A percentile compares a stretch with the other conserved stretches of the same genome.
These are phyloP conservation scores for Phyllostomus discolor DNA, from an alignment of 2,113 vertebrate species.

Conservation along the genomic window DNA sequence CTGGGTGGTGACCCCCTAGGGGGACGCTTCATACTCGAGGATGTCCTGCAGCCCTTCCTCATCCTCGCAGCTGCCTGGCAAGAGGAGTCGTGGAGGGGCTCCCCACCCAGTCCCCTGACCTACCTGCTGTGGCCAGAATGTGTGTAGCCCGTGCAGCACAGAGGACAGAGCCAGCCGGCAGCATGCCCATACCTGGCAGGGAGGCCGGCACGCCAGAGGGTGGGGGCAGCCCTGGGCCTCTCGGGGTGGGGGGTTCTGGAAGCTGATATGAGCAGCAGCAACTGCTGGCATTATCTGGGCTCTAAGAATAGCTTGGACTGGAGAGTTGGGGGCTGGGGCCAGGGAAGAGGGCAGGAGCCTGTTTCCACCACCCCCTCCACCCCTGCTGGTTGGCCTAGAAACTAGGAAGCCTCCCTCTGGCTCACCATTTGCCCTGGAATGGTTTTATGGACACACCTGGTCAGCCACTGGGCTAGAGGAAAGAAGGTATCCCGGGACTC, in stretches of 20 bases:
- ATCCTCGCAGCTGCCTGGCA: not conserved
- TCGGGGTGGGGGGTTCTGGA: constrained; percentile 42
- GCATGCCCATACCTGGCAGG: not conserved
- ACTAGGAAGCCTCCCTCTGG: not conserved
- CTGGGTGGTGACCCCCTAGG: not conserved
- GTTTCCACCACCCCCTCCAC: not conserved
- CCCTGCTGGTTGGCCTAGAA: not conserved
- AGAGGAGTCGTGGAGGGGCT: not conserved
- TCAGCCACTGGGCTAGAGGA: not conserved
- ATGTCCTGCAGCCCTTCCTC: not conserved
- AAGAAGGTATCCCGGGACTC: not conserved
- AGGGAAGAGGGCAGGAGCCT: constrained; percentile 9
- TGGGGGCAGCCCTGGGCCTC: not conserved
- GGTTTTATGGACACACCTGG: not conserved
- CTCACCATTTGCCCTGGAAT: not conserved
- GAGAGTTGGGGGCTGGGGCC: constrained; percentile 29
- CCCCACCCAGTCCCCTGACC: not conserved
- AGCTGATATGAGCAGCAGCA: constrained; percentile 56
- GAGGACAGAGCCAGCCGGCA: not conserved
- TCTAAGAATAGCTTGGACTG: constrained; percentile 65
- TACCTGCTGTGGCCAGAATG: not conserved
- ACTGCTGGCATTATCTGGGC: constrained; percentile 63
- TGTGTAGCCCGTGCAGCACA: not conserved
- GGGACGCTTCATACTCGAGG: not conserved
- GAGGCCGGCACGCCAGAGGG: not conserved